Base-by-base conservation (phyloP, 2,888 invertebrate species). In the Tinea pellionella region DNA sequence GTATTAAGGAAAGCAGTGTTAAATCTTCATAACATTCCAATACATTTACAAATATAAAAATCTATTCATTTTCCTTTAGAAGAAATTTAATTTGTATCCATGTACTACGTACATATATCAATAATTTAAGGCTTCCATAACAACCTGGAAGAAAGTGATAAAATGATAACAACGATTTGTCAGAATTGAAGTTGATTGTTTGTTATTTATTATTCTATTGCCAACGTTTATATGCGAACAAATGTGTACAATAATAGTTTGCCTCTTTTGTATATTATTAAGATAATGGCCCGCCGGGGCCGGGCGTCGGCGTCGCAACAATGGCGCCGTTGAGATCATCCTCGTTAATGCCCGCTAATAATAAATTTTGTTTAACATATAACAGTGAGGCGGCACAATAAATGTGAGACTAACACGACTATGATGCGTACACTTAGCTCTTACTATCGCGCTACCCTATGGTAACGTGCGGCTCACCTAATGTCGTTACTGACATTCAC, bases 351-450 rank as follows among this genome's bases (percentile, higher is more conserved):
- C 65, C 61, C 63, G 69, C 73, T 74, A 73, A 72, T 74, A 69
- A 70, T 64, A 64, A 65, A 68, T 70, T 67, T 74, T 72, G 70
- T 73, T 71, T 69, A 72, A 68, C 66, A 64, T 64, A 62, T 62
- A 43, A 59, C 59, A 51, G 32, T 55, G 47, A 24, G 59, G 59
- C 61, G 61, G 59, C 59, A 57, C 61, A 61, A 61, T 59, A 61
- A 61, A 61, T 59, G 61, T 53, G 18, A 59, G 13, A 15, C 59
- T 32, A 57, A 32, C 30, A 4, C 57, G 53, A 51, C 13, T 41
- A 13, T 41, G 13, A 47, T 37, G 47, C 47, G 47, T 15, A 15
- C 47, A 47, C 47, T 47, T 47, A 47, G n/a, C 16, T 9, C 47
- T 16, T 47, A 15, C 47, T 47, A 2, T 47, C 16, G 13, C 37